Evolutionary conservation across 2,888 invertebrate species (phyloP).

Genomic region (Orthonychiurus folsomi): DNA sequence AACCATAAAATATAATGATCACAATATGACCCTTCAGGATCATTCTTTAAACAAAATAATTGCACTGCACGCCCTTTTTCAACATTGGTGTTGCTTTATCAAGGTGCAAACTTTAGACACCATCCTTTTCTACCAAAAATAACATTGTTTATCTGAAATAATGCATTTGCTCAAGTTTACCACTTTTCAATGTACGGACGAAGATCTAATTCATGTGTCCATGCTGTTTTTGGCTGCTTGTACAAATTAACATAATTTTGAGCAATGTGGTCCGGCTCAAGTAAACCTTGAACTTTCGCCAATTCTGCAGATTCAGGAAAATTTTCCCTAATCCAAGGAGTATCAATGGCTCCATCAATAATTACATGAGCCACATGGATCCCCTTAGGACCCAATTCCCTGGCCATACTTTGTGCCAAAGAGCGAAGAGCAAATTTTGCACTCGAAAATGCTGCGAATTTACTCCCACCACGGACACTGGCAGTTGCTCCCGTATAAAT

Average conservation of each 20-base stretch:
- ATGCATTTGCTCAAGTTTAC: not conserved
- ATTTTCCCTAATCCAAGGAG: not conserved
- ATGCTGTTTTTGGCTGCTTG: slow-evolving; percentile 7
- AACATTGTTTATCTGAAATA: not conserved
- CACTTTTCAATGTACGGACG: slow-evolving; percentile 6
- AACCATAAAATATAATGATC: no score
- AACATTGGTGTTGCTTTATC: no score
- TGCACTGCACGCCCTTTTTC: no score
- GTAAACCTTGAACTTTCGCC: not conserved
- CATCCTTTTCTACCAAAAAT: not conserved
- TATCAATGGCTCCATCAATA: slow-evolving; percentile 8
- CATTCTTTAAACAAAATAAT: no score
- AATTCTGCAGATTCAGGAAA: not conserved
- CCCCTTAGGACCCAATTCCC: slow-evolving; percentile 2
- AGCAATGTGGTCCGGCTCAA: slow-evolving; percentile 6
- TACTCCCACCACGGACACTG: not conserved
- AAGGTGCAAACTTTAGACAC: not conserved
- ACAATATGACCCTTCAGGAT: no score
- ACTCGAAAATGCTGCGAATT: slow-evolving; percentile 1
- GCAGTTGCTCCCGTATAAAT: slow-evolving; percentile 8
- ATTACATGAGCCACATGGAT: slow-evolving; percentile 10
- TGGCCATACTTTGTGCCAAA: slow-evolving; percentile 8
- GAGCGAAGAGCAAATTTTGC: slow-evolving; percentile 10
- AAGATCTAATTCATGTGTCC: slow-evolving; percentile 8
- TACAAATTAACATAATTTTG: slow-evolving; percentile 5